Evolutionary conservation across 2,113 vertebrate species (phyloP).

Genomic region (Halichoerus grypus): DNA sequence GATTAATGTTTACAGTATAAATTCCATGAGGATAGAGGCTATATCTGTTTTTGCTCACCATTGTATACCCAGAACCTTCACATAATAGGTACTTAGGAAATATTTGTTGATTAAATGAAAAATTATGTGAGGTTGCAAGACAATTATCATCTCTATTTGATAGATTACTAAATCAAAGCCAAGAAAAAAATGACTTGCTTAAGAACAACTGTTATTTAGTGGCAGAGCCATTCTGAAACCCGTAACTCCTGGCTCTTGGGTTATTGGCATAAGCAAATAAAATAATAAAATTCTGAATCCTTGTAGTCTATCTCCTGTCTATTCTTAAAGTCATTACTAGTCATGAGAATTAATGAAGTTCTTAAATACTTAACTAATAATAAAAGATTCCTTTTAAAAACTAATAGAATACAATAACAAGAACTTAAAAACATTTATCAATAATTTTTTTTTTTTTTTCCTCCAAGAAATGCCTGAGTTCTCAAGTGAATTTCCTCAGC

Average conservation of each 20-base stretch:
- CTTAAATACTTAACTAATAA: conserved; percentile 24
- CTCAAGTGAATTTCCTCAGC: conserved; percentile 2
- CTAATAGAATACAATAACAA: not conserved
- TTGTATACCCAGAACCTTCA: not conserved
- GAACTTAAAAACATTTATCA: conserved; percentile 2
- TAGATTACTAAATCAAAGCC: not conserved
- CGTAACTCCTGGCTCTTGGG: not conserved
- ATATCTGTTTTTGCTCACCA: not conserved
- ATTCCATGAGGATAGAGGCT: not conserved
- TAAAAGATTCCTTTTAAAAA: conserved; percentile 13
- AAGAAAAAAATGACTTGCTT: not conserved
- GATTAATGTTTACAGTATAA: not conserved
- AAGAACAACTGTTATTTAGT: conserved; percentile 43
- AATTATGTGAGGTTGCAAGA: not conserved
- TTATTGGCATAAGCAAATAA: not conserved
- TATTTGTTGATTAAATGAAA: not conserved
- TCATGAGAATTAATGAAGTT: not conserved
- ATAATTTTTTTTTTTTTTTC: not conserved
- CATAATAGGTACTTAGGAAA: conserved; percentile 29
- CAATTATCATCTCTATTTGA: not conserved
- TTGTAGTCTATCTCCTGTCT: not conserved
- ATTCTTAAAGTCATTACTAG: not conserved
- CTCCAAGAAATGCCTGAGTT: not conserved
- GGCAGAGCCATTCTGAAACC: not conserved
- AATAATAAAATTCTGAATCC: conserved; percentile 42